Base-by-base conservation (phyloP, 2,113 vertebrate genomes). In the Poeciliopsis occidentalis region DNA sequence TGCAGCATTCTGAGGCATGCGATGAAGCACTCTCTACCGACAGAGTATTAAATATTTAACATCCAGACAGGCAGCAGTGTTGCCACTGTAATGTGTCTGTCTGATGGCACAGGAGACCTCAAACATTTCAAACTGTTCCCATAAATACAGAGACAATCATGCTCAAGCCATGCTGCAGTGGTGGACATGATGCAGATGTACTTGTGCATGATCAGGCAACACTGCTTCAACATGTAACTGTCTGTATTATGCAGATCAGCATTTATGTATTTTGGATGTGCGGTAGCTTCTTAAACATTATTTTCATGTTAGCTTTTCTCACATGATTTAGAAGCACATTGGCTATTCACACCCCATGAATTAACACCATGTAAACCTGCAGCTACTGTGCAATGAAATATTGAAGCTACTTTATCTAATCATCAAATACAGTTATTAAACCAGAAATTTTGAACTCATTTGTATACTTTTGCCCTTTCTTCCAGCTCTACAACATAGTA, bases 1-100 rank as follows among this genome's bases (percentile, higher is more conserved):
- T 78, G 37, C 60, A 1, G 1, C 17, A 67, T 89, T 86, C 71
- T 31, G 41, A 79, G 83, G 74, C 64, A 32, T 68, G 17, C 80
- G 83, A 87, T 54, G 60, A 73, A 84, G 70, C 68, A 69, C 44
- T 89, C 83, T 90, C 89, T 39, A 76, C 65, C 78, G 88, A 73
- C 82, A 75, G 77, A 34, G n/a, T 81, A 81, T 92, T 90, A 90
- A 94, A 94, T 94, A 94, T 93, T 94, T 91, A 91, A 91, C 83
- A 57, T 26, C 75, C 87, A 86, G 91, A 86, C 88, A 88, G 90
- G 76, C 84, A 83, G 75, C 66, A 69, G 82, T 83, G 76, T 80
- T 91, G 80, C 88, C 87, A 87, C 86, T 75, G 76, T 91, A 90
- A 92, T 88, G 88, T 81, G 85, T 87, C 89, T 91, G 89, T 90